Evolutionary conservation across 2,797 vertebrate species (phyloP), one percentile per base, ranked within the genome.

Genomic region (Limosa lapponica): DNA sequence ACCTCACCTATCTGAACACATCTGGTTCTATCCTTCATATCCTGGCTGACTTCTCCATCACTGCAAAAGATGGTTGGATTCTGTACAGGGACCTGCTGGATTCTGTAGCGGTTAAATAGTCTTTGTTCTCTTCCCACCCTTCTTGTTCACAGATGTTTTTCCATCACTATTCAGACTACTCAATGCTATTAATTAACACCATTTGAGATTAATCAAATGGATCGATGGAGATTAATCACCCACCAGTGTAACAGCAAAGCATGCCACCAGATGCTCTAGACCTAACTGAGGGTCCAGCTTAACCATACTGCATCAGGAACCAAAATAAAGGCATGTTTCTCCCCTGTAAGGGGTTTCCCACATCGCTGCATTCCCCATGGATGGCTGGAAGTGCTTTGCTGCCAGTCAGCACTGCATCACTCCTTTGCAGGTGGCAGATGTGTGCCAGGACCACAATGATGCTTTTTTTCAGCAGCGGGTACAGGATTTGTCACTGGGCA

Each of bases 391-490:
- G 54, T 1, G 20, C n/a, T 90, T 6, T 84, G 73, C 17, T 18
- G 34, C 15, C 5, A 4, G 30, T 23, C 62, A 78, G 58, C 1
- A 0, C 18, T 28, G 36, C 55, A 36, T 16, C 1, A 2, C 6
- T 81, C 37, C 54, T 72, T 36, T 79, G 46, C 66, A 72, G 62
- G 20, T 84, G 58, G 18, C 28, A 71, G 28, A 32, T 37, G 27
- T 34, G 32, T 49, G 61, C 80, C 70, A 59, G 71, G 24, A 77
- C 39, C 66, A 79, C 32, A 20, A 15, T 3, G 48, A 84, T 46
- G 12, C 2, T n/a, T 64, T 61, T 79, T 61, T 79, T 30, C 1
- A 2, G 36, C 48, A 92, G 23, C 9, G 32, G 41, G 61, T 65
- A 24, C n/a, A 87, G 49, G 39, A 78, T 82, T 66, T 79, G 61